These are phyloP conservation scores for Paradoxurus hermaphroditus DNA, from an alignment of 2,113 vertebrate species.

Conservation along the genomic window DNA sequence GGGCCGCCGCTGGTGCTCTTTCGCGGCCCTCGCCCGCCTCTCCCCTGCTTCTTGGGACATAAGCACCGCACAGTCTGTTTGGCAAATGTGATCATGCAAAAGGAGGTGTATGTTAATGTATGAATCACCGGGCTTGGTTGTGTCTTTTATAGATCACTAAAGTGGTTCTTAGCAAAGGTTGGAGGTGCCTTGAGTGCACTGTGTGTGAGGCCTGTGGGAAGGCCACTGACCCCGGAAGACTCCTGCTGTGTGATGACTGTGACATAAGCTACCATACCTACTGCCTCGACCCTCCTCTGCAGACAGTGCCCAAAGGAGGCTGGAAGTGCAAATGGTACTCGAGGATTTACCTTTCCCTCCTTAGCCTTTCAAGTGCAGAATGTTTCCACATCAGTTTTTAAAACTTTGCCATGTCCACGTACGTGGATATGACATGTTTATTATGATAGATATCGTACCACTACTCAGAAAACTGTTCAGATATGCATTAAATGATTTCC, in stretches of 20 bases:
- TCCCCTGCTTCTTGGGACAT: not conserved
- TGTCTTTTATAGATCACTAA: constrained; percentile 89
- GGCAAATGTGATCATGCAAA: not conserved
- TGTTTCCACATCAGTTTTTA: not conserved
- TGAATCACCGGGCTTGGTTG: not conserved
- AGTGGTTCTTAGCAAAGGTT: constrained; percentile 96
- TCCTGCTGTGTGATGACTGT: constrained; percentile 96
- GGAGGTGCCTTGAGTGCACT: constrained; percentile 97
- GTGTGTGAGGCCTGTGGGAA: constrained; percentile 98
- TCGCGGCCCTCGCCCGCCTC: not conserved
- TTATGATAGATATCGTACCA: accelerated
- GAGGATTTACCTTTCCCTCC: not conserved
- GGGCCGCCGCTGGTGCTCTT: not conserved
- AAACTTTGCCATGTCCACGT: not conserved
- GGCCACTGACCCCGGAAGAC: constrained; percentile 93
- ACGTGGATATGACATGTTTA: not conserved
- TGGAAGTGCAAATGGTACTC: constrained; percentile 99
- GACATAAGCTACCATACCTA: constrained; percentile 99
- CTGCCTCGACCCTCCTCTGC: constrained; percentile 95
- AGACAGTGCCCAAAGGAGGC: constrained; percentile 96
- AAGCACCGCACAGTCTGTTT: not conserved
- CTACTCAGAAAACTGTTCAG: not conserved
- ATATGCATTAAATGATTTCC: not conserved
- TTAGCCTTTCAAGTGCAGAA: not conserved
- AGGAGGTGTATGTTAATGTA: not conserved